These are phyloP conservation scores for Pheucticus melanocephalus DNA, from an alignment of 2,113 vertebrate species.

Conservation along the genomic window DNA sequence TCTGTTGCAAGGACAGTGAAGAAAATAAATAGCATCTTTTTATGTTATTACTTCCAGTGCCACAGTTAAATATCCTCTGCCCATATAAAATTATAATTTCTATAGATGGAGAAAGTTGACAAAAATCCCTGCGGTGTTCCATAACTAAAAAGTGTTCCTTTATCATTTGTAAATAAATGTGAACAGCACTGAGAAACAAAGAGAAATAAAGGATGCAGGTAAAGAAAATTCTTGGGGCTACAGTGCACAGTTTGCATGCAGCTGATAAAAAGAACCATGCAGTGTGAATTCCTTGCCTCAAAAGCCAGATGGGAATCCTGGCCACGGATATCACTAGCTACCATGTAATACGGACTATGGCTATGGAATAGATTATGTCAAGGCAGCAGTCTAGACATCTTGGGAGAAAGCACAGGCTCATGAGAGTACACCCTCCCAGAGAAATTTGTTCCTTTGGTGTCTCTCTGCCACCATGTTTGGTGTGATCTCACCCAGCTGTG, in stretches of 20 bases:
- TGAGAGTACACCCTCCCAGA: neutral
- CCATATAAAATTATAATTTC: slow-evolving; percentile 22
- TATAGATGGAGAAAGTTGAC: neutral
- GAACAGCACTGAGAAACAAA: neutral
- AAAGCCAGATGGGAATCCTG: slow-evolving; percentile 25
- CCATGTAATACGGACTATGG: neutral
- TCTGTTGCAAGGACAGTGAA: neutral
- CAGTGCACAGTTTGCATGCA: neutral
- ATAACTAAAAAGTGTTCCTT: neutral
- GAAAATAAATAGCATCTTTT: slow-evolving; percentile 37
- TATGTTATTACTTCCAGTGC: neutral
- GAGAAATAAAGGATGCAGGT: neutral
- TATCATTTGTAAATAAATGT: neutral
- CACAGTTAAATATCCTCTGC: slow-evolving; percentile 17
- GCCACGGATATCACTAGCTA: neutral
- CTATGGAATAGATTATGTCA: slow-evolving; percentile 24
- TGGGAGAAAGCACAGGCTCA: neutral
- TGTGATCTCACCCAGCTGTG: neutral
- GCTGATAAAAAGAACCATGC: neutral
- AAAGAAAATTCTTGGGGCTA: neutral
- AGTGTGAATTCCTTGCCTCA: neutral
- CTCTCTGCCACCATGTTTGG: neutral
- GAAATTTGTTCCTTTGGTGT: neutral
- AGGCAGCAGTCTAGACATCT: neutral
- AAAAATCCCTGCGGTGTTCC: neutral